phyloP scores from a whole-genome alignment of 2,113 vertebrate species.

The Columba janthina region DNA sequence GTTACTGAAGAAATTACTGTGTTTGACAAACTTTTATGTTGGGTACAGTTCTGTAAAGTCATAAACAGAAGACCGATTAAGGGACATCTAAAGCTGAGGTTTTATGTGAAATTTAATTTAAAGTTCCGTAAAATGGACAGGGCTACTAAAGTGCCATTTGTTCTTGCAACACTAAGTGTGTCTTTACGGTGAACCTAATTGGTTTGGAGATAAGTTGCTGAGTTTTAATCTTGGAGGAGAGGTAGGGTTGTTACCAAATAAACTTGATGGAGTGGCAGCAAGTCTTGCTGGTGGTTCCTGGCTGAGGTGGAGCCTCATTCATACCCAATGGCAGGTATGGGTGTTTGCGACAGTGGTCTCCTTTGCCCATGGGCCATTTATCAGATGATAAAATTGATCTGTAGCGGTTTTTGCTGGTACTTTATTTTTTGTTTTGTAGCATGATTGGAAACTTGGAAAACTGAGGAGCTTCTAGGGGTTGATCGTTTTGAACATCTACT shows the following conservation, averaged over 20 bases:
- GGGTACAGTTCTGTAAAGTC: neutral
- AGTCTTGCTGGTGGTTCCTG: neutral
- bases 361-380: neutral
- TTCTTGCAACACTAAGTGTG: neutral
- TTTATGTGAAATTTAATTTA: constrained; percentile 46
- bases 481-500: neutral
- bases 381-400: neutral
- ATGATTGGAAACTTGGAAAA: neutral
- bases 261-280: neutral
- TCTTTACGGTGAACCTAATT: neutral
- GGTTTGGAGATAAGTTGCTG: neutral
- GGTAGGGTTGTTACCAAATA: neutral
- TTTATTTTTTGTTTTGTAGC: neutral
- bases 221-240: neutral
- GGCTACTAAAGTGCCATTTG: neutral
- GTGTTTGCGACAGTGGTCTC: neutral
- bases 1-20: neutral
- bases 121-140: constrained; percentile 3
- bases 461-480: neutral
- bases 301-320: neutral
- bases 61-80: neutral
- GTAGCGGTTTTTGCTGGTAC: accelerated
- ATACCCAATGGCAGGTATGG: neutral
- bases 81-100: neutral
- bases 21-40: neutral